These are phyloP conservation scores for Steatornis caripensis DNA, from an alignment of 2,113 vertebrate genomes.

Conservation along the genomic window DNA sequence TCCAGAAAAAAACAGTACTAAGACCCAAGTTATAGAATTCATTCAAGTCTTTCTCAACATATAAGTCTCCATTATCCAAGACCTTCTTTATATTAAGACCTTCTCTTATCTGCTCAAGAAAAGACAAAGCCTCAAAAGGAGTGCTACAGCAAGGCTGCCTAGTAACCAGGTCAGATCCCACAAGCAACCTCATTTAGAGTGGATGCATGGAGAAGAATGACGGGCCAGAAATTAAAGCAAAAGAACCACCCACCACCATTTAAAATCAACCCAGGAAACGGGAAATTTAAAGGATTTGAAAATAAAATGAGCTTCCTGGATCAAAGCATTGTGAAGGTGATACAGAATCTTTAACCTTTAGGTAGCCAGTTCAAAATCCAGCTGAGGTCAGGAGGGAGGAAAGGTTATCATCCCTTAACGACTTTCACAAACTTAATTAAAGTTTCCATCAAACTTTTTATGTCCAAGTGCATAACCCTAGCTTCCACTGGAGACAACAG, in stretches of 20 bases:
- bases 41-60: not conserved
- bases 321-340: conserved; percentile 22
- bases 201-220: not conserved
- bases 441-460: conserved; percentile 8
- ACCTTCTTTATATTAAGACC: not conserved
- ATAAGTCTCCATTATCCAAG: not conserved
- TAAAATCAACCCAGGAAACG: conserved; percentile 13
- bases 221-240: conserved; percentile 18
- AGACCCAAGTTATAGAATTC: not conserved
- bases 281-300: conserved; percentile 46
- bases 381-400: conserved; percentile 3
- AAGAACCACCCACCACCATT: not conserved
- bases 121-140: not conserved
- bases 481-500: not conserved
- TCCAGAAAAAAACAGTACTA: not conserved
- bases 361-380: conserved; percentile 47
- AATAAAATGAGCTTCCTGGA: conserved; percentile 24
- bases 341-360: conserved; percentile 40
- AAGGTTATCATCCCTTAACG: conserved; percentile 52
- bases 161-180: not conserved
- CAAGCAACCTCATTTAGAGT: not conserved
- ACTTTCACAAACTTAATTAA: conserved; percentile 52
- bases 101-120: not conserved
- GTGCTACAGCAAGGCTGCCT: not conserved
- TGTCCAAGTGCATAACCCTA: conserved; percentile 11